Evolutionary conservation across 2,888 invertebrate species (phyloP), one percentile per base, ranked within the genome.

Genomic region (Pandemis corylana): DNA sequence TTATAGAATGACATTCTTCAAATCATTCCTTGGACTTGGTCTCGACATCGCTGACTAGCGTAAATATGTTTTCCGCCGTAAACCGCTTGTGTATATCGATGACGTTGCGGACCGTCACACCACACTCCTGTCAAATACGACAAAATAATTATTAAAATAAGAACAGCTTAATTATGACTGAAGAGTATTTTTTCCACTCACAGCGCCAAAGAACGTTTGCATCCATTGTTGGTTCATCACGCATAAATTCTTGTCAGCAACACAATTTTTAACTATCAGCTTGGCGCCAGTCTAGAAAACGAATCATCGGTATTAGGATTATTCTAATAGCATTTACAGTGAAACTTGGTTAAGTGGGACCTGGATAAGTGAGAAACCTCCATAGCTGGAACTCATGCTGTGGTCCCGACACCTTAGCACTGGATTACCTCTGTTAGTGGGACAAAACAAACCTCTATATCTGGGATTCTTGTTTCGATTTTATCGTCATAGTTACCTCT

Each of bases 191-290:
- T 46, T 46, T 46, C 68, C 51, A 80, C 89, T 89, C 79, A 94
- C 94, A 53, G 90, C 87, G 4, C 94, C 94, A 84, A 94, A 94
- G 80, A 94, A 94, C 7, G 94, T 94, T 77, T 89, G 91, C 91
- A 93, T 92, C 94, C 94, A 94, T 76, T 80, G 89, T 81, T 92
- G 92, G 80, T 92, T 91, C 93, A 92, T 91, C 71, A 91, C 93
- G 75, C 89, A 90, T 75, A 93, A 86, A 83, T 86, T 89, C 83
- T 89, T 91, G 81, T 90, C 94, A 68, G 92, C 93, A 56, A 89
- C 90, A 78, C 90, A 94, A 77, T 91, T 94, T 84, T 89, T 94
- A 68, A 90, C 84, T 71, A 90, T 80, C 36, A 94, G 82, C 78
- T 82, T 90, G 4, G 87, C 82, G 46, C 89, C 86, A 53, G 92